Evolutionary conservation across 1,140 invertebrate species (phyloP).

Genomic region (Formica exsecta): DNA sequence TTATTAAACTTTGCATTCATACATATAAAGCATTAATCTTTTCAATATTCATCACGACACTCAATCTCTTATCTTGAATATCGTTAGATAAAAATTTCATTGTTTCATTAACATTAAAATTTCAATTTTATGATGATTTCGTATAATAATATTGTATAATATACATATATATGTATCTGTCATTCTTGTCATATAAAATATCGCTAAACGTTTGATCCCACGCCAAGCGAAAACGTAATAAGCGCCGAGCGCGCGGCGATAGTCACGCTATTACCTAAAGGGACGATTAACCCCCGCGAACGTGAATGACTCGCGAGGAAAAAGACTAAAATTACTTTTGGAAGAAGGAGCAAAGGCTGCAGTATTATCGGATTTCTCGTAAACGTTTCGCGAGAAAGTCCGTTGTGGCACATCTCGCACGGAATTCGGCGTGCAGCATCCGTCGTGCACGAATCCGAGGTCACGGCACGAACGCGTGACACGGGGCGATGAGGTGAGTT

Average conservation of each 20-base stretch:
- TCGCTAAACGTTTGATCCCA: slow-evolving; percentile 36
- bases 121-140: neutral
- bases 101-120: neutral
- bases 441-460: slow-evolving; percentile 57
- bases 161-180: neutral
- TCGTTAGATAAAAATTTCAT: neutral
- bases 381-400: slow-evolving; percentile 57
- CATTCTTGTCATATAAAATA: slow-evolving; percentile 17
- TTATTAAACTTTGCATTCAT: neutral
- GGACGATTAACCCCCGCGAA: slow-evolving; percentile 41
- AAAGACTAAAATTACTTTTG: slow-evolving; percentile 59
- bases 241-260: neutral
- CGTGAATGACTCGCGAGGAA: slow-evolving; percentile 31
- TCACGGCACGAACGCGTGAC: slow-evolving; percentile 52
- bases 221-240: slow-evolving; percentile 35
- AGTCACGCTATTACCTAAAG: slow-evolving; percentile 59
- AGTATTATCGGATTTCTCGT: slow-evolving; percentile 44
- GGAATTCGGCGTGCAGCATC: slow-evolving; percentile 59
- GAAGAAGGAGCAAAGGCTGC: slow-evolving; percentile 6
- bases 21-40: neutral
- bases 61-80: neutral
- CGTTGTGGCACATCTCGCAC: slow-evolving; percentile 42
- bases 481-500: slow-evolving; percentile 40
- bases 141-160: neutral
- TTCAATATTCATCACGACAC: neutral